A percentile compares a stretch with the other conserved stretches of the same genome.
These are phyloP conservation scores for Dynastes grantii DNA, from an alignment of 2,888 invertebrate genomes.

Conservation along the genomic window DNA sequence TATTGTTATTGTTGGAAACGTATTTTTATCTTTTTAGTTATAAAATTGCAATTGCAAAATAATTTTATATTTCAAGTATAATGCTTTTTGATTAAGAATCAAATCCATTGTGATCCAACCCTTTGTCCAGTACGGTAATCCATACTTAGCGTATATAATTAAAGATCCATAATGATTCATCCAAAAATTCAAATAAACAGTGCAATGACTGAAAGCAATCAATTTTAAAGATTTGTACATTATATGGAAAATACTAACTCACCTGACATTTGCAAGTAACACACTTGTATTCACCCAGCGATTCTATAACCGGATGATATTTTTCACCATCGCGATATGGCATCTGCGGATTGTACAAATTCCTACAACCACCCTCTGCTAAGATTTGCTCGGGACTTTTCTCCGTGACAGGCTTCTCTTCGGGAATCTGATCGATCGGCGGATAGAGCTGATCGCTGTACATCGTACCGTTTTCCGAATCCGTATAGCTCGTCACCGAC, in stretches of 20 bases:
- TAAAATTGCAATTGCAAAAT: too few species aligned
- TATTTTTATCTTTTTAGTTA: too few species aligned
- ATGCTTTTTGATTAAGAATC: too few species aligned
- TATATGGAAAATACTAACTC: slow-evolving; percentile 62
- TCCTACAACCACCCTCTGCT: slow-evolving; percentile 87
- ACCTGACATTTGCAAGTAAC: slow-evolving; percentile 94
- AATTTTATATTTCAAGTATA: too few species aligned
- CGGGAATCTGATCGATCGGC: slow-evolving; percentile 50
- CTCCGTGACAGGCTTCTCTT: slow-evolving; percentile 51
- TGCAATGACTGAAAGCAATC: too few species aligned
- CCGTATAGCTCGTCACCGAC: slow-evolving; percentile 53
- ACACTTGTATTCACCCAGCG: slow-evolving; percentile 93
- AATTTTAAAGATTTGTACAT: too few species aligned
- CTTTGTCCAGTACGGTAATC: too few species aligned
- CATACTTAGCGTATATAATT: too few species aligned
- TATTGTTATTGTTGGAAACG: too few species aligned
- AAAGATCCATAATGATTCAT: too few species aligned
- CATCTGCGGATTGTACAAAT: slow-evolving; percentile 74
- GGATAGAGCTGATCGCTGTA: slow-evolving; percentile 54
- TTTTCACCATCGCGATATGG: slow-evolving; percentile 80
- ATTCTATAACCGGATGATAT: slow-evolving; percentile 91
- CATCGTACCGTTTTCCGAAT: slow-evolving; percentile 59
- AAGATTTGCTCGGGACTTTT: slow-evolving; percentile 81
- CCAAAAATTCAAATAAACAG: too few species aligned
- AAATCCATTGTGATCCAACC: too few species aligned